Conservation (phyloP, 2,113 vertebrate genomes). For the Nestor notabilis region DNA sequence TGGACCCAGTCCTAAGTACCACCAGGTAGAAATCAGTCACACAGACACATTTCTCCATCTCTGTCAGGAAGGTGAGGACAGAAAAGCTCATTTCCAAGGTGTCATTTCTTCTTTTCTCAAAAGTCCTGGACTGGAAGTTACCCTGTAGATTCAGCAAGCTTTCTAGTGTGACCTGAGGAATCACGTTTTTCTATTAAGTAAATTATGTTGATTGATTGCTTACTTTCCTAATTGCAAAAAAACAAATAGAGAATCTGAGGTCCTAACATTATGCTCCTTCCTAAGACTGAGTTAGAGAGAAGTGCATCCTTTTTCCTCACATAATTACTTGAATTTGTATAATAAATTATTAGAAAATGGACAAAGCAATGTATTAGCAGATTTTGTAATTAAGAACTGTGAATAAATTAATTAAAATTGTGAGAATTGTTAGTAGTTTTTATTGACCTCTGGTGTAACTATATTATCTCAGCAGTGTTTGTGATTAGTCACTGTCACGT, state of each 20-base stretch:
- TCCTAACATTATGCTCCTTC: fast-evolving
- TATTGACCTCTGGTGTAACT: not conserved
- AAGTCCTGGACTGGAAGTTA: not conserved
- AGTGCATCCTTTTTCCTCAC: not conserved
- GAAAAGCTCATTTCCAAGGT: not conserved
- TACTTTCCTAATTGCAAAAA: not conserved
- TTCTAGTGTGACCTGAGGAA: not conserved
- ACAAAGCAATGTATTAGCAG: not conserved
- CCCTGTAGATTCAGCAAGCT: not conserved
- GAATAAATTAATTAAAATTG: not conserved
- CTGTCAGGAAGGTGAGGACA: not conserved
- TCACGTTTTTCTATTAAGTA: not conserved
- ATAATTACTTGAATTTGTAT: not conserved
- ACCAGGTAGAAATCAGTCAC: not conserved
- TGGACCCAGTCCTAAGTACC: not conserved
- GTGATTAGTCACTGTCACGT: not conserved
- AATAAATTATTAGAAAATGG: not conserved
- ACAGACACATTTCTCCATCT: not conserved
- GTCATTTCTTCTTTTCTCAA: not conserved
- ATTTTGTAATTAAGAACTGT: not conserved
- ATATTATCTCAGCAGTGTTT: not conserved
- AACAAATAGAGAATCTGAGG: not conserved
- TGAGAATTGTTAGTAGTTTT: not conserved
- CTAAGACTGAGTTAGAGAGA: not conserved
- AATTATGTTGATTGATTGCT: fast-evolving